Base-by-base conservation (phyloP, 2,797 vertebrate species). In the Limnodromus scolopaceus region DNA sequence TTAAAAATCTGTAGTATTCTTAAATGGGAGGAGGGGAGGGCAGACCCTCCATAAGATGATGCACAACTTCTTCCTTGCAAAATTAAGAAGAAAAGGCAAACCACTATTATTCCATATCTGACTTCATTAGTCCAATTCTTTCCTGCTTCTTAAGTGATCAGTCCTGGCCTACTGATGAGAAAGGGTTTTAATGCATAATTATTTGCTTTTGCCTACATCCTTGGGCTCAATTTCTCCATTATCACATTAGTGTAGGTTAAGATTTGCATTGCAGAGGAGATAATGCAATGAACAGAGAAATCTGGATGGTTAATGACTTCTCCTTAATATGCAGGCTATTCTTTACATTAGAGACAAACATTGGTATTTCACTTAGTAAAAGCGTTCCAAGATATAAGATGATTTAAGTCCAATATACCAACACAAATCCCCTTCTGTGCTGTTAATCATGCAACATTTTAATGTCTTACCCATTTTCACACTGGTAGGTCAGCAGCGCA, bases 21-120 rank as follows among this genome's bases (percentile, higher is more conserved):
- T 64, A 32, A 71, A 75, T 20, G 6, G 4, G 2, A 8, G 17
- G 5, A 3, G 3, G 11, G 8, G 2, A 3, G 2, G 2, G 8
- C 28, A 7, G 38, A 22, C 1, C 6, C 7, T 53, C 15, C 30
- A 57, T 13, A 63, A 63, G 63, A 57, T 36, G 24, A 64, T 39
- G 9, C 22, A 66, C 4, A 5, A 34, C 6, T 78, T 61, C 45
- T 87, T 90, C 60, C 38, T 85, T 69, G 22, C 17, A 70, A 64
- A 80, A 71, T 30, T 8, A 27, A 70, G 61, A 66, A 20, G 30
- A 23, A n/a, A 61, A 63, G 5, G 36, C 16, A 93, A 85, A 55
- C 2, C 25, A 28, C 64, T 70, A 18, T 63, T 55, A 72, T 46
- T 36, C 63, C 13, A 36, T 12, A 9, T 34, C 49, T 91, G 57